Conservation (phyloP, 2,113 vertebrate species). For the Burhinus bistriatus region DNA sequence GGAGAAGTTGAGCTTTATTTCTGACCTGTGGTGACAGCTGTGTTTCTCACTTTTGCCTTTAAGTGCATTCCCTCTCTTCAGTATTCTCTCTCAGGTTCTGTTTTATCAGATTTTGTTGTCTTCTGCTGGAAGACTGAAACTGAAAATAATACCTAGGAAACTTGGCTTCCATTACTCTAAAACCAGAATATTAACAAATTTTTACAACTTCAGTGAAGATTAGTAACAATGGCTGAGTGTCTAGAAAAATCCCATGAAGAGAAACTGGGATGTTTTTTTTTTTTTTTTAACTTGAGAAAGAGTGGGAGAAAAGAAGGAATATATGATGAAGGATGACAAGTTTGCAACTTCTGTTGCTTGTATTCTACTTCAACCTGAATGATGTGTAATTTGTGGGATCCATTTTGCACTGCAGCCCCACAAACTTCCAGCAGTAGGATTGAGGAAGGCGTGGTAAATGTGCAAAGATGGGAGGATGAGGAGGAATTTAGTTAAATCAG, state of each 20-base stretch:
- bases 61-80: background rate
- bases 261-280: background rate
- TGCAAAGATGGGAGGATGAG: background rate
- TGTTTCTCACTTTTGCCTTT: background rate
- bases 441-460: background rate
- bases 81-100: background rate
- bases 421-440: background rate
- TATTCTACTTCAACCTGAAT: background rate
- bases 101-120: background rate
- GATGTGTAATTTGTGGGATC: background rate
- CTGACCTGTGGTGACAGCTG: background rate
- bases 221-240: background rate
- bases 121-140: background rate
- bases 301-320: background rate
- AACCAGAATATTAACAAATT: background rate
- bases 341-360: background rate
- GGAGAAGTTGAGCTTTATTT: background rate
- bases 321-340: background rate
- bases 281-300: background rate
- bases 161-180: background rate
- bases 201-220: background rate
- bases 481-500: background rate
- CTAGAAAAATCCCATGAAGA: background rate
- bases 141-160: background rate
- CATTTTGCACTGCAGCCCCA: background rate